Percentiles rank a stretch among this genome's conserved stretches.
Evolutionary conservation across 2,113 vertebrate genomes (phyloP).

Genomic region (Indicator maculatus): DNA sequence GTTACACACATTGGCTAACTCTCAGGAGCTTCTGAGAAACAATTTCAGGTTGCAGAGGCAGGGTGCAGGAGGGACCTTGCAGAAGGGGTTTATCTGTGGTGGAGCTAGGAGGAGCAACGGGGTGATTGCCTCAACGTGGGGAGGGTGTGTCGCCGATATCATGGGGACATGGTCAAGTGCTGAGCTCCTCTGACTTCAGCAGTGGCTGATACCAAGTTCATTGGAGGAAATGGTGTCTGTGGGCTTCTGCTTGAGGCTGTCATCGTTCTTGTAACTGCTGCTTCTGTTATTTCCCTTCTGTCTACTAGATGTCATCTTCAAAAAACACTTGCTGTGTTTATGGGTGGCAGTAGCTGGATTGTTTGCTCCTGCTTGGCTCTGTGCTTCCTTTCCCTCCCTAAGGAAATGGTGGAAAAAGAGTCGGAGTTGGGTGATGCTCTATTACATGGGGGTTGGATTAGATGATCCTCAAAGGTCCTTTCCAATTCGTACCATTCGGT

Average conservation of each 20-base stretch:
- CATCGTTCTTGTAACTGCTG: background rate
- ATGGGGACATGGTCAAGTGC: fast-evolving
- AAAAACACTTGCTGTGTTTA: slow-evolving; percentile 4
- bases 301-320: background rate
- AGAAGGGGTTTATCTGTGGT: background rate
- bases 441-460: too few species aligned
- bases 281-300: background rate
- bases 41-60: background rate
- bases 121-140: background rate
- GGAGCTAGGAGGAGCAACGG: background rate
- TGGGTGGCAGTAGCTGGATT: background rate
- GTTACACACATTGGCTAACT: background rate
- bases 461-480: too few species aligned
- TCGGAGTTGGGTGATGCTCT: background rate
- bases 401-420: background rate
- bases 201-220: fast-evolving
- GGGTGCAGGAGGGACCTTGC: background rate
- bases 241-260: background rate
- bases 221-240: background rate
- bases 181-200: background rate
- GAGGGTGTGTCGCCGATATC: background rate
- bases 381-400: background rate
- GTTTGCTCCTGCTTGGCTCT: background rate
- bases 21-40: background rate
- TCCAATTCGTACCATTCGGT: too few species aligned